Evolutionary conservation across 2,113 vertebrate genomes (phyloP).

Genomic region (Zosterops japonicus): DNA sequence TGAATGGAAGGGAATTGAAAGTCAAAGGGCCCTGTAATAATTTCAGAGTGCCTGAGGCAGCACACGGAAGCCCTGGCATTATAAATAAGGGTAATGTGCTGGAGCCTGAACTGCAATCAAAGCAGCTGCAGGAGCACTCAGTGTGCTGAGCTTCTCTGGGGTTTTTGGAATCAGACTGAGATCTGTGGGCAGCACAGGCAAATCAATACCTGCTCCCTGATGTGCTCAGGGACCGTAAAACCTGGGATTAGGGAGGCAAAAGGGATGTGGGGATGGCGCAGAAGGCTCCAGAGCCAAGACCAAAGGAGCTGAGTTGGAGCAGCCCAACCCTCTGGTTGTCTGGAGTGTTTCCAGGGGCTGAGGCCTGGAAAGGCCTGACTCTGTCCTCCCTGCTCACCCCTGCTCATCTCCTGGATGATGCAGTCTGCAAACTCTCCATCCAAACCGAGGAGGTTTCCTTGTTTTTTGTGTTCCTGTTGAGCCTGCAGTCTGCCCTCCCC

Average conservation of each 20-base stretch:
- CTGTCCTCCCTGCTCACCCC: not conserved
- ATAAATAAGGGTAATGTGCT: slow-evolving; percentile 74
- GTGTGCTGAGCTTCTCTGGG: slow-evolving; percentile 23
- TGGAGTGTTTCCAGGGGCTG: not conserved
- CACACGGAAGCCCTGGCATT: slow-evolving; percentile 14
- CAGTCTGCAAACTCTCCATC: not conserved
- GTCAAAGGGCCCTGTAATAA: slow-evolving; percentile 74
- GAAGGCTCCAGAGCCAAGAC: not conserved
- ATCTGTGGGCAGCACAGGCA: slow-evolving; percentile 28
- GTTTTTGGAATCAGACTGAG: slow-evolving; percentile 3
- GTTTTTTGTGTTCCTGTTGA: not conserved
- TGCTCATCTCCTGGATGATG: not conserved
- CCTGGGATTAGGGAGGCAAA: not conserved
- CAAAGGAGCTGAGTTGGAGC: not conserved
- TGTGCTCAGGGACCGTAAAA: not conserved
- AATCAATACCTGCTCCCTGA: slow-evolving; percentile 30
- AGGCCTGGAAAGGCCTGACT: not conserved
- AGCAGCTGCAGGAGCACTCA: not conserved
- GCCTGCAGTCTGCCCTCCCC: not conserved
- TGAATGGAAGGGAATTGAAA: slow-evolving; percentile 70
- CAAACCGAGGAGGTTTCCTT: fast-evolving
- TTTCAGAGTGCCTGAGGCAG: slow-evolving; percentile 55
- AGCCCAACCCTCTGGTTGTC: fast-evolving
- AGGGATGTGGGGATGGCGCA: not conserved
- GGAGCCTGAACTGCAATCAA: slow-evolving; percentile 58